These are phyloP conservation scores for Platysteira castanea DNA, from an alignment of 2,113 vertebrate genomes.

Conservation along the genomic window DNA sequence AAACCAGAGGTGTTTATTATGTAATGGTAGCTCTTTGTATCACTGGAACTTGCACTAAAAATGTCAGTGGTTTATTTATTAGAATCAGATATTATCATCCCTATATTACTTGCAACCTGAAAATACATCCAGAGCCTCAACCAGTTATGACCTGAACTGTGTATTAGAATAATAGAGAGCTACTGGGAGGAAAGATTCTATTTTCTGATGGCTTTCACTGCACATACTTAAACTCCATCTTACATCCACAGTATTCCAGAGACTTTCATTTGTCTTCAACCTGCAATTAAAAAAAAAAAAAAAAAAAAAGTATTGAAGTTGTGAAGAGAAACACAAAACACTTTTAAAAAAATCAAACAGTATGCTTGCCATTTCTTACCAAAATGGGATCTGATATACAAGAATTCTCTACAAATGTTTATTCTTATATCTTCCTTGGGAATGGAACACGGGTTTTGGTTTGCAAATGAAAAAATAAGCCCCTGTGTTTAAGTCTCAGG, in stretches of 20 bases:
- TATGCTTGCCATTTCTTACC: neutral
- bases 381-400: neutral
- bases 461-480: neutral
- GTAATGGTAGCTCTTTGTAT: slow-evolving; percentile 14
- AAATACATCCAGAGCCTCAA: neutral
- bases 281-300: neutral
- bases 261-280: neutral
- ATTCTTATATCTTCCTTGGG: neutral
- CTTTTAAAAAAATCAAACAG: neutral
- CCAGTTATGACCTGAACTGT: neutral
- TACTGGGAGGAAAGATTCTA: neutral
- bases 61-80: slow-evolving; percentile 35
- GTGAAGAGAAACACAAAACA: neutral
- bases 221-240: neutral
- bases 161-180: neutral
- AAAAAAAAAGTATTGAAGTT: neutral
- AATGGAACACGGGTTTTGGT: accelerated
- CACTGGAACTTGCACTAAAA: neutral
- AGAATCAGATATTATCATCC: slow-evolving; percentile 6
- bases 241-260: neutral
- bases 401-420: neutral
- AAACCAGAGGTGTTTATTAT: slow-evolving; percentile 47
- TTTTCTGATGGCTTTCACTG: neutral
- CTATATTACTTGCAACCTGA: neutral
- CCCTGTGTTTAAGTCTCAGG: accelerated